Base-by-base conservation (phyloP, 1,140 invertebrate genomes). In the Capitella teleta region DNA sequence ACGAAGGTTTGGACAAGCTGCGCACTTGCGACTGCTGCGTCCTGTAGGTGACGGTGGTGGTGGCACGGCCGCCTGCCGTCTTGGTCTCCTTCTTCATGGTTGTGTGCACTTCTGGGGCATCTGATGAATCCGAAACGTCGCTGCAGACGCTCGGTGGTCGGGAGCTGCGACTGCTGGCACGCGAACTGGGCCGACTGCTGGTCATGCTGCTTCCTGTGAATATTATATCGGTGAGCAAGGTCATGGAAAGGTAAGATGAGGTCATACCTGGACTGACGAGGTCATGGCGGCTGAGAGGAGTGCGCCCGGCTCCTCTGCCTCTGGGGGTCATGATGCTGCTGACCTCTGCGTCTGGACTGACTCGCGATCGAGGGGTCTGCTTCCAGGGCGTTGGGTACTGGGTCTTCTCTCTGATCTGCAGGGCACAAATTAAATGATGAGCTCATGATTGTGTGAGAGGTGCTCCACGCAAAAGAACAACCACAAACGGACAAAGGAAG, bases 141-240 rank as follows among this genome's bases (percentile, higher is more conserved):
- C 91, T 95, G 52, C 88, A 89, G 63, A 62, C 90, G 63, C 89
- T 93, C 19, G 88, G 85, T 57, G 89, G 87, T 68, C 90, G 89
- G 46, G 67, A 70, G 23, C 59, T 57, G 37, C 85, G 83, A 64
- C 80, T 71, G 62, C 77, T 80, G 28, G 28, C 30, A 5, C 45
- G 25, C 10, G 26, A 32, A 18, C 85, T 67, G 16, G 74, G 72
- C 61, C 89, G 79, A 59, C 85, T 89, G 42, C 63, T 64, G 34
- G 61, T 61, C 19, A n/a, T n/a, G n/a, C n/a, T n/a, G n/a, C n/a
- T n/a, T n/a, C n/a, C n/a, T n/a, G n/a, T n/a, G n/a, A n/a, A n/a
- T n/a, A n/a, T n/a, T 45, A 12, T 10, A 48, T 18, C 30, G 6
- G 18, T 8, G 6, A 23, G 12, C 12, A 40, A 47, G 14, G 46